Evolutionary conservation across 2,113 vertebrate genomes (phyloP).

Genomic region (Oncorhynchus tshawytscha): DNA sequence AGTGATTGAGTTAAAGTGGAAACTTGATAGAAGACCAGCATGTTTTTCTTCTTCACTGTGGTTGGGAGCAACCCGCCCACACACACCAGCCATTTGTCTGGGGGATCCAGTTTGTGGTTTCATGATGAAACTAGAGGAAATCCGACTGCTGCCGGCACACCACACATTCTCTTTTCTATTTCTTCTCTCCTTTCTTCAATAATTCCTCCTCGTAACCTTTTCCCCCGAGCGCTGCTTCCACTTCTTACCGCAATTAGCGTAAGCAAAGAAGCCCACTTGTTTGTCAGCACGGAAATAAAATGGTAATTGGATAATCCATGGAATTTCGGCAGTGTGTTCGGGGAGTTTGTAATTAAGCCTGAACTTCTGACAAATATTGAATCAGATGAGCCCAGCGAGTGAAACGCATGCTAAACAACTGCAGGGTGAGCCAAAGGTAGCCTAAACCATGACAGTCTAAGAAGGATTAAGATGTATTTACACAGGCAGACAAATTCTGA

Average conservation of each 20-base stretch:
- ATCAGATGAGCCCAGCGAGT: slow-evolving; percentile 55
- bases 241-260: slow-evolving; percentile 62
- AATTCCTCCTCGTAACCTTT: slow-evolving; percentile 58
- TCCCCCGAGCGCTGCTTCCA: slow-evolving; percentile 51
- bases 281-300: slow-evolving; percentile 58
- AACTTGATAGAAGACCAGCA: no score
- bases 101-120: no score
- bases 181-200: slow-evolving; percentile 21
- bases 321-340: slow-evolving; percentile 58
- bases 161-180: slow-evolving; percentile 38
- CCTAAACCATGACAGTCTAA: neutral
- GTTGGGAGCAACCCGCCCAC: no score
- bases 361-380: slow-evolving; percentile 67
- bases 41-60: no score
- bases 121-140: slow-evolving; percentile 74
- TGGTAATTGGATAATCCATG: slow-evolving; percentile 70
- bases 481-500: no score
- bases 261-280: slow-evolving; percentile 66
- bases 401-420: slow-evolving; percentile 18
- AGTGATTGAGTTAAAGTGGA: no score
- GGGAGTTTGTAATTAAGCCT: slow-evolving; percentile 65
- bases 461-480: no score
- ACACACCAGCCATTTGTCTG: no score
- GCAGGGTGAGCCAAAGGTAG: slow-evolving; percentile 47
- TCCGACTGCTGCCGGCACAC: slow-evolving; percentile 61